These are phyloP conservation scores for Melanostoma mellinum DNA, from an alignment of 2,888 invertebrate genomes.

Conservation along the genomic window DNA sequence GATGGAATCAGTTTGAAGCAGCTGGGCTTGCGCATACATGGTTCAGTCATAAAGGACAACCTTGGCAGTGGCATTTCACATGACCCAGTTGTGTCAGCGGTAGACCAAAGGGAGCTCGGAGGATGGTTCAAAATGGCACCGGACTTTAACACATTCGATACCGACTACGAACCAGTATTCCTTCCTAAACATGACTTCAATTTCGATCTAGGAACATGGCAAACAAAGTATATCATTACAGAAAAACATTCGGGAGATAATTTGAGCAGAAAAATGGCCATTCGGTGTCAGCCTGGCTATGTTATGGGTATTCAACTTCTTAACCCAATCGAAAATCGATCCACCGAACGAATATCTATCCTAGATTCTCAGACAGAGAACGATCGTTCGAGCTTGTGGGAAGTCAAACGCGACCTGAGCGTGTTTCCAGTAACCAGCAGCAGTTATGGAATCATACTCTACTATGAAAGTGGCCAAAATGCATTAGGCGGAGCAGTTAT, in stretches of 20 bases:
- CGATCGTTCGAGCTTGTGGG: slow-evolving; percentile 87
- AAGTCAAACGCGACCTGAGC: slow-evolving; percentile 91
- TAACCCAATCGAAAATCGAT: slow-evolving; percentile 94
- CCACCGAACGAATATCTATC: slow-evolving; percentile 91
- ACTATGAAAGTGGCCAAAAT: slow-evolving; percentile 90
- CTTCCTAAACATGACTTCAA: slow-evolving; percentile 86
- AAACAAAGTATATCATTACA: slow-evolving; percentile 91
- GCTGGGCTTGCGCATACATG: slow-evolving; percentile 90
- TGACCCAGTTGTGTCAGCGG: slow-evolving; percentile 92
- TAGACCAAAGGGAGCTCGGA: slow-evolving; percentile 94
- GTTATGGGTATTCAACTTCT: slow-evolving; percentile 94
- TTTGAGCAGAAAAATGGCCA: slow-evolving; percentile 84
- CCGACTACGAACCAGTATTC: slow-evolving; percentile 88
- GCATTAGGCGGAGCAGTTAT: slow-evolving; percentile 92
- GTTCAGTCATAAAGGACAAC: slow-evolving; percentile 92
- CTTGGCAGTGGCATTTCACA: slow-evolving; percentile 94
- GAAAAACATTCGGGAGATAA: slow-evolving; percentile 85
- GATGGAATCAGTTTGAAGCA: slow-evolving; percentile 96
- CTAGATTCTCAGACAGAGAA: slow-evolving; percentile 89
- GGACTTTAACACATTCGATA: slow-evolving; percentile 86
- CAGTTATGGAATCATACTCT: slow-evolving; percentile 90
- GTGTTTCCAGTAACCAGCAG: slow-evolving; percentile 95
- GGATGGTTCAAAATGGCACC: slow-evolving; percentile 93
- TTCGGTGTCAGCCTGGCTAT: slow-evolving; percentile 90
- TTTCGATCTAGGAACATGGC: slow-evolving; percentile 87